phyloP scores from a whole-genome alignment of 2,113 vertebrate species.

The Vireo altiloquus region DNA sequence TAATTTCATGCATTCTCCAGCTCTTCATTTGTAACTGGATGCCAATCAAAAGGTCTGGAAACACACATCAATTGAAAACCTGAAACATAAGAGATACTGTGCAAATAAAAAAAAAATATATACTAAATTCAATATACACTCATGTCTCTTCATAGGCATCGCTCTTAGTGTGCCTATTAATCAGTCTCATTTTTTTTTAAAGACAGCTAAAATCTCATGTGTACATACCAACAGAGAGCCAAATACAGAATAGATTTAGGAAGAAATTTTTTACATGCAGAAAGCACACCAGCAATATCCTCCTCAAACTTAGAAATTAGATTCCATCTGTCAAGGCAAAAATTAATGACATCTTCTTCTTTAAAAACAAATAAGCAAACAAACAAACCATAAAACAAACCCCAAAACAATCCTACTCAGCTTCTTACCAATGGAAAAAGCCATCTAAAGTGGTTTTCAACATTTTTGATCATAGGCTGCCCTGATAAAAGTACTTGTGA shows the following conservation, averaged over 20 bases:
- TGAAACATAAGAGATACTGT: accelerated
- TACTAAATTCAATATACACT: not conserved
- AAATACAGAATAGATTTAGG: not conserved
- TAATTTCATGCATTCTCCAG: not conserved
- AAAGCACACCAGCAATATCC: not conserved
- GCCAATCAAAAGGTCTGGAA: not conserved
- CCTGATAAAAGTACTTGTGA: not conserved
- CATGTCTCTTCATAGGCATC: not conserved
- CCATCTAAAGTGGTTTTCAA: not conserved
- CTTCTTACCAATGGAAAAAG: not conserved
- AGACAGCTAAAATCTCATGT: not conserved
- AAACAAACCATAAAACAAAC: not conserved
- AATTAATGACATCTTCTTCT: not conserved
- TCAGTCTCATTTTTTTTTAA: not conserved
- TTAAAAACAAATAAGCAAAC: not conserved
- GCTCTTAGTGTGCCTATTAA: not conserved
- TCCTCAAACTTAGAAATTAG: not conserved
- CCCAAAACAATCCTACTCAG: not conserved
- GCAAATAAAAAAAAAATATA: not conserved
- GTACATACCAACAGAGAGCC: not conserved
- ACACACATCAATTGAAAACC: not conserved
- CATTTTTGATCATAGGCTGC: not conserved
- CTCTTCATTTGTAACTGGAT: not conserved
- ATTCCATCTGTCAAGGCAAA: not conserved
- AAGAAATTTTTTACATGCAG: not conserved